Conservation (phyloP, 2,888 invertebrate species). For the Mythimna pallens region DNA sequence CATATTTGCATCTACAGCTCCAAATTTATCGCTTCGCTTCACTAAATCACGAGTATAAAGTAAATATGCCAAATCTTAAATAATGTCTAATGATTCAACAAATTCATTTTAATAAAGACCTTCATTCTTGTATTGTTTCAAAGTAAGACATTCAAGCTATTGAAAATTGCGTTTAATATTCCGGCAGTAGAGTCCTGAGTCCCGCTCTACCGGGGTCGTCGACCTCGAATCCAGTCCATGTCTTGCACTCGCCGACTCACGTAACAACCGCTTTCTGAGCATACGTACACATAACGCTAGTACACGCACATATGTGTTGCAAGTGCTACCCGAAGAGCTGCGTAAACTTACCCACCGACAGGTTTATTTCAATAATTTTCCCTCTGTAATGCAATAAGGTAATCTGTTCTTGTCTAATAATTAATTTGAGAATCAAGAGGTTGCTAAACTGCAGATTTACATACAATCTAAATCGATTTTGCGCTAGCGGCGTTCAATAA, state of each 20-base stretch:
- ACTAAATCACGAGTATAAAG: neutral
- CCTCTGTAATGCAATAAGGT: conserved; percentile 18
- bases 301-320: conserved; percentile 61
- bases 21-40: neutral
- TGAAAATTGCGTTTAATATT: conserved; percentile 79
- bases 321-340: conserved; percentile 52
- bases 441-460: conserved; percentile 47
- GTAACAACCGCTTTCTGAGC: conserved; percentile 87
- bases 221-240: conserved; percentile 88
- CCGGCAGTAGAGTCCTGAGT: conserved; percentile 87
- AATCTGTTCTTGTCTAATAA: conserved; percentile 24
- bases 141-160: conserved; percentile 59
- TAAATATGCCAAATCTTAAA: neutral
- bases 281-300: conserved; percentile 67
- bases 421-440: neutral
- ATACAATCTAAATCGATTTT: conserved; percentile 53
- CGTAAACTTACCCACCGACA: conserved; percentile 42
- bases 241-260: conserved; percentile 87
- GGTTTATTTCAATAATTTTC: conserved; percentile 39
- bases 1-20: neutral
- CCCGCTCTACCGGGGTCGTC: conserved; percentile 85
- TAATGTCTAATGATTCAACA: neutral
- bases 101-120: conserved; percentile 7
- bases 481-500: conserved; percentile 31
- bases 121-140: conserved; percentile 29